Conservation (phyloP, 2,888 invertebrate genomes). For the Quadriops clusia region DNA sequence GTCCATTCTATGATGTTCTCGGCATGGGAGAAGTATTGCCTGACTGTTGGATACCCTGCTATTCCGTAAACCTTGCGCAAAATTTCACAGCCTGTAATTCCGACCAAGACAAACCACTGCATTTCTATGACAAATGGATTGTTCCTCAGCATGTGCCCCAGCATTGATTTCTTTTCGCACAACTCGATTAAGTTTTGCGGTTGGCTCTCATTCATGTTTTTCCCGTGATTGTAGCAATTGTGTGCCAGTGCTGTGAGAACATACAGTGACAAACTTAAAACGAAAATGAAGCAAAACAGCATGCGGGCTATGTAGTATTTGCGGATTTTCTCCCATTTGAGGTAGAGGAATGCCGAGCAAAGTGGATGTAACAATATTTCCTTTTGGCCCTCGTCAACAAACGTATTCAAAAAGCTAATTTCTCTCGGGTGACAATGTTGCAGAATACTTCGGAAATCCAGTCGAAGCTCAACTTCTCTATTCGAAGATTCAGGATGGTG, state of each 20-base stretch:
- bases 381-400: slow-evolving; percentile 81
- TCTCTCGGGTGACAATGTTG: slow-evolving; percentile 76
- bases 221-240: slow-evolving; percentile 73
- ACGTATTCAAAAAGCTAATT: slow-evolving; percentile 75
- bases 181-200: slow-evolving; percentile 61
- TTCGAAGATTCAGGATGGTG: slow-evolving; percentile 66
- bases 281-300: slow-evolving; percentile 67
- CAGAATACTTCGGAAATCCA: slow-evolving; percentile 71
- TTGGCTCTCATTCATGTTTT: slow-evolving; percentile 52
- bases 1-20: slow-evolving; percentile 85
- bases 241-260: slow-evolving; percentile 73
- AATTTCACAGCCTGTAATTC: slow-evolving; percentile 69
- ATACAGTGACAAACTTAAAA: slow-evolving; percentile 68
- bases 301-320: slow-evolving; percentile 75
- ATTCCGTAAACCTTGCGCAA: slow-evolving; percentile 71
- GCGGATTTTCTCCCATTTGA: slow-evolving; percentile 84
- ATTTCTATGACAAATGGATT: slow-evolving; percentile 69
- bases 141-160: slow-evolving; percentile 61
- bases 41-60: slow-evolving; percentile 69
- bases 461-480: slow-evolving; percentile 67
- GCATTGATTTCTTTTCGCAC: slow-evolving; percentile 66
- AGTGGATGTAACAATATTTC: slow-evolving; percentile 76
- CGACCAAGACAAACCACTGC: slow-evolving; percentile 73
- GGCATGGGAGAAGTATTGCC: slow-evolving; percentile 69
- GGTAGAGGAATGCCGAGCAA: slow-evolving; percentile 75